Base-by-base conservation (phyloP, 2,888 invertebrate genomes). In the Neria commutata region DNA sequence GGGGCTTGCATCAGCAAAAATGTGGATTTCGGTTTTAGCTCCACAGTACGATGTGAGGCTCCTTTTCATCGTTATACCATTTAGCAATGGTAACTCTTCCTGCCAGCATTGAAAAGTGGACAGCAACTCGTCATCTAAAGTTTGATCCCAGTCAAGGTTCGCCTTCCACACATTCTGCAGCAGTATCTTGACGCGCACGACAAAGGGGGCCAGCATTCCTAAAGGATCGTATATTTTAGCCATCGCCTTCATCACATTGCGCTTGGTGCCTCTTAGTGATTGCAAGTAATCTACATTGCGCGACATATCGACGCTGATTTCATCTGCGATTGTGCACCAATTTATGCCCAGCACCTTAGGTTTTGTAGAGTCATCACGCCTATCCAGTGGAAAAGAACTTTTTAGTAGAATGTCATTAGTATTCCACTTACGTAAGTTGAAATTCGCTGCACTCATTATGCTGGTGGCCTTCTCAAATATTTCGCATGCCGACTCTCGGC, bases 1-100 rank as follows among this genome's bases (percentile, higher is more conserved):
- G n/a, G 53, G 53, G 42, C 42, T 53, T 6, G 40, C 53, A 21
- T 53, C 53, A 5, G 53, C 42, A 53, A 53, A 53, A 24, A 53
- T 53, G 34, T 53, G 40, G 42, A 37, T 16, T 19, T 52, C 52
- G 16, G 10, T n/a, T 8, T 6, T 37, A 14, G 4, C 4, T 4
- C 4, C 37, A 4, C 37, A 14, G 37, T n/a, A 4, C 4, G 16
- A 37, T 11, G 37, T 4, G 6, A 37, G 4, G n/a, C 37, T 11
- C 4, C 37, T 6, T n/a, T 37, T 8, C 6, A 37, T 37, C 10
- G 4, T 37, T 8, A 37, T 14, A 14, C n/a, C 37, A n/a, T n/a
- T 37, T n/a, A 37, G 37, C 10, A 37, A 37, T 4, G 6, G 6
- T n/a, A 37, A 37, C n/a, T 37, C 37, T n/a, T 37, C 37, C n/a